Base-by-base conservation (phyloP, 2,113 vertebrate genomes). In the Malurus elegans region DNA sequence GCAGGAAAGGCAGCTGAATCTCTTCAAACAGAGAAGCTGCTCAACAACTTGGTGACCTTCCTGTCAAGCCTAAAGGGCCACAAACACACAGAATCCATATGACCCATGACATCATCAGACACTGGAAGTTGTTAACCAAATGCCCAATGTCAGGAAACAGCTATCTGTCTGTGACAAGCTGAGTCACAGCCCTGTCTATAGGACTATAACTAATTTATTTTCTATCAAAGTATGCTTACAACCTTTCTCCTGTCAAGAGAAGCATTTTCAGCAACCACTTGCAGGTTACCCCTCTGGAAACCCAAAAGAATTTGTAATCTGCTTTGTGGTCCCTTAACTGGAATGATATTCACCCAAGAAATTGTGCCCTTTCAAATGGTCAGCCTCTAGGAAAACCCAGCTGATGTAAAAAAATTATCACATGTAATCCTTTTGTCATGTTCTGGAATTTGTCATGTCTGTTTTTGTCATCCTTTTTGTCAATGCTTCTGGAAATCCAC, bases 11-110 rank as follows among this genome's bases (percentile, higher is more conserved):
- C 60, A 90, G 79, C 6, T 67, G 67, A 92, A 95, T 80, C 67
- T 88, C 60, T 80, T 96, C 64, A 82, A 91, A 80, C 70, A 96
- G 51, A 91, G 87, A 50, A 88, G 60, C 47, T 95, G 85, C 45
- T 88, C 2, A 71, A 92, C 95, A 97, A 95, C 84, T 84, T 79
- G 38, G 61, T 94, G 93, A 87, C 93, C 95, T 98, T 97, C 93
- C 97, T 96, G 84, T 93, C 62, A 88, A 95, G 73, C 51, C 61
- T 31, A 79, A 96, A 91, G 92, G 57, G 58, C 79, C 61, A 75
- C 51, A 93, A 87, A 84, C 65, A 66, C 48, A 80, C 67, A 96
- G 71, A 82, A 87, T 95, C 95, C 90, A 71, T 88, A 92, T 2
- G 24, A 92, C 85, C 74, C 18, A 6, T 96, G 91, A 95, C 94